Conservation (phyloP, 1,140 invertebrate genomes). For the Sarcophaga bullata region DNA sequence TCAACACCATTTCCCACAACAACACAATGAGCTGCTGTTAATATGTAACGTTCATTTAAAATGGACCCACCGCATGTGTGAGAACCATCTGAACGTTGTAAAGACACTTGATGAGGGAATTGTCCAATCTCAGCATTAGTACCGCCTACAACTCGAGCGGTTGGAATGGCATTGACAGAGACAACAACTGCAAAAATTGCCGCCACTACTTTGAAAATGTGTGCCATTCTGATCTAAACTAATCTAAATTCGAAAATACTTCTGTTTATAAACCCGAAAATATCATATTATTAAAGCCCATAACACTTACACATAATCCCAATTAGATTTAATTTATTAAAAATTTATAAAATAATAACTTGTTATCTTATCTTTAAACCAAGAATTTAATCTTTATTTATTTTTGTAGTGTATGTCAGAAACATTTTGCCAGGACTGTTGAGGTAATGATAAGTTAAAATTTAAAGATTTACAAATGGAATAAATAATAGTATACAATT, state of each 20-base stretch:
- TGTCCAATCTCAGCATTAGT: conserved; percentile 50
- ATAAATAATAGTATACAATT: too few species aligned
- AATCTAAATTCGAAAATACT: neutral
- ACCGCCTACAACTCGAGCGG: conserved; percentile 46
- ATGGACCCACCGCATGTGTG: conserved; percentile 53
- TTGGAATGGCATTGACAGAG: conserved; percentile 25
- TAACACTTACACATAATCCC: too few species aligned
- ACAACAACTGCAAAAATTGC: neutral
- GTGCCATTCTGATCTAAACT: conserved; percentile 24
- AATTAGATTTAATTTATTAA: too few species aligned
- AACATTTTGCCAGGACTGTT: neutral
- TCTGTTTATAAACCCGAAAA: neutral
- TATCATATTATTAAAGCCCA: neutral
- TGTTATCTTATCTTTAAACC: too few species aligned
- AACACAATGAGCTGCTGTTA: conserved; percentile 60
- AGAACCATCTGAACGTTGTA: conserved; percentile 49
- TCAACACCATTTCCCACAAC: conserved; percentile 49
- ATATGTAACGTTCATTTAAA: conserved; percentile 42
- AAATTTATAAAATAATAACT: too few species aligned
- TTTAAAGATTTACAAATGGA: too few species aligned
- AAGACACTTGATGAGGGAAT: conserved; percentile 54
- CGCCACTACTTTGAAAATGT: neutral
- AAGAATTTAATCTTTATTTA: neutral
- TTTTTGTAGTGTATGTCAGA: neutral
- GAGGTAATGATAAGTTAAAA: too few species aligned